phyloP scores from a whole-genome alignment of 2,888 invertebrate genomes.

The Heliothis peltigera region DNA sequence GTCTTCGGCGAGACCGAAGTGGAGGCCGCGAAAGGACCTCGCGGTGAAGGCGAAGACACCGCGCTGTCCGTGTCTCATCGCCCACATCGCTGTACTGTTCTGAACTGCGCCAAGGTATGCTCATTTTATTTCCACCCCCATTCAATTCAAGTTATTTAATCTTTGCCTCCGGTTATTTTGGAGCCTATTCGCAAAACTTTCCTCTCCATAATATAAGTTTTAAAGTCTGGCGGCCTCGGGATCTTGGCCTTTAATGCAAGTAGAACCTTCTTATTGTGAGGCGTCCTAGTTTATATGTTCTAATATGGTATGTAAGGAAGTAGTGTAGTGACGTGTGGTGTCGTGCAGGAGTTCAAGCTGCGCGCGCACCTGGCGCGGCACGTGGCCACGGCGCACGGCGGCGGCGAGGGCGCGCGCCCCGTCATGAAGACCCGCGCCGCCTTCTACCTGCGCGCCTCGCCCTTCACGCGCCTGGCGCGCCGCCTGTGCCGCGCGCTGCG shows the following conservation, averaged over 20 bases:
- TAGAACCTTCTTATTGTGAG: neutral
- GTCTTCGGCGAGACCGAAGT: constrained; percentile 86
- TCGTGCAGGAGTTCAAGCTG: constrained; percentile 95
- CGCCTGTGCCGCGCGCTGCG: constrained; percentile 95
- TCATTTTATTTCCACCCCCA: no score
- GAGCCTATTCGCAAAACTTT: no score
- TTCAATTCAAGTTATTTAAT: no score
- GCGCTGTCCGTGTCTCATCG: constrained; percentile 91
- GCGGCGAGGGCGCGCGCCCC: constrained; percentile 93
- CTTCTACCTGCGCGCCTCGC: constrained; percentile 97
- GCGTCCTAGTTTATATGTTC: no score
- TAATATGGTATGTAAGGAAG: no score
- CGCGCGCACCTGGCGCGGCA: constrained; percentile 98
- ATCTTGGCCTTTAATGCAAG: no score
- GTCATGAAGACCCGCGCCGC: constrained; percentile 99
- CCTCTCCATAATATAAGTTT: no score
- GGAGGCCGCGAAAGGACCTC: constrained; percentile 77
- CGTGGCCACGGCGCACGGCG: constrained; percentile 97
- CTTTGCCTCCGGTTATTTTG: no score
- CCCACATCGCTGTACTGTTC: constrained; percentile 96
- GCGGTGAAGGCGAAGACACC: constrained; percentile 84
- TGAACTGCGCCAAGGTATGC: constrained; percentile 95
- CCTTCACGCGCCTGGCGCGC: constrained; percentile 96
- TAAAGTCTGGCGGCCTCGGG: no score
- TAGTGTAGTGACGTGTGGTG: neutral